These are phyloP conservation scores for Scaptomyza caliginosa DNA, from an alignment of 2,888 invertebrate genomes.

Conservation along the genomic window DNA sequence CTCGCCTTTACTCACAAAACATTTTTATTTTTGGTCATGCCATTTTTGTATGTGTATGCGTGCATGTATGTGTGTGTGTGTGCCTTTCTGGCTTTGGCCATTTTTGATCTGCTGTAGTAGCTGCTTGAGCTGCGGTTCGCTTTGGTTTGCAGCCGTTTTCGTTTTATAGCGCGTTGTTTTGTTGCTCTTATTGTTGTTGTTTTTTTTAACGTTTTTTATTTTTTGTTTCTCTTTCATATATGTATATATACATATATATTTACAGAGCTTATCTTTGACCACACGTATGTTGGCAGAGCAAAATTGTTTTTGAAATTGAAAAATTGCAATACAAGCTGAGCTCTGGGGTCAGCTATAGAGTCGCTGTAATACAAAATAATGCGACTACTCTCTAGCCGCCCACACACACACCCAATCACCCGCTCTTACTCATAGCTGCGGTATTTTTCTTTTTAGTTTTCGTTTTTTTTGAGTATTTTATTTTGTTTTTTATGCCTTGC, in stretches of 20 bases:
- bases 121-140: constrained; percentile 78
- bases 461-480: constrained; percentile 3
- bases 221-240: constrained; percentile 12
- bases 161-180: constrained; percentile 51
- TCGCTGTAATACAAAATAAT: constrained; percentile 76
- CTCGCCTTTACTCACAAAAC: constrained; percentile 27
- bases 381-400: constrained; percentile 38
- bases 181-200: constrained; percentile 9
- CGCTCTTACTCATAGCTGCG: constrained; percentile 24
- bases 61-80: constrained; percentile 2
- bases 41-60: constrained; percentile 7
- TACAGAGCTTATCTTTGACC: constrained; percentile 81
- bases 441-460: constrained; percentile 71
- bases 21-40: constrained; percentile 57
- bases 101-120: constrained; percentile 71
- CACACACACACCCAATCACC: neutral
- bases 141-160: constrained; percentile 70
- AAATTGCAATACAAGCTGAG: constrained; percentile 80
- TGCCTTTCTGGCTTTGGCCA: constrained; percentile 72
- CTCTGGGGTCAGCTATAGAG: constrained; percentile 58
- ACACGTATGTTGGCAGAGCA: constrained; percentile 80
- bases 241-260: constrained; percentile 63
- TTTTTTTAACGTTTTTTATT: constrained; percentile 17
- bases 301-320: constrained; percentile 82
- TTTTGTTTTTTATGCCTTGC: too few species aligned